Evolutionary conservation across 2,113 vertebrate genomes (phyloP).

Genomic region (Sinocyclocheilus anophthalmus): DNA sequence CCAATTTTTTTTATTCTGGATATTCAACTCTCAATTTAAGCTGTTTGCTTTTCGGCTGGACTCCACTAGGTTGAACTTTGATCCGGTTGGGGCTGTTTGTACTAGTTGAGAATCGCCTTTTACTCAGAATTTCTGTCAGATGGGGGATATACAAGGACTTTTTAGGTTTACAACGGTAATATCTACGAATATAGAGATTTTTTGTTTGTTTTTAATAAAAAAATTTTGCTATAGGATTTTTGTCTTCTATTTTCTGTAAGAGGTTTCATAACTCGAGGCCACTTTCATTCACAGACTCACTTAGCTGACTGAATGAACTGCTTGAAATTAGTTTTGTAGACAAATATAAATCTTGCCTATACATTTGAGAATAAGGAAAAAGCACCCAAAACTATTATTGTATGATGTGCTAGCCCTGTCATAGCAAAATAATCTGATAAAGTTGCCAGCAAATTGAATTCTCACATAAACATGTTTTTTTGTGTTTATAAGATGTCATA

Average conservation of each 20-base stretch:
- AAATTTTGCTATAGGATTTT: too few species aligned
- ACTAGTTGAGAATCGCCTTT: neutral
- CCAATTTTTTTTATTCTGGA: neutral
- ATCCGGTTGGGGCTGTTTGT: constrained; percentile 18
- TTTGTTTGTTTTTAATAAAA: too few species aligned
- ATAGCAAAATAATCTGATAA: too few species aligned
- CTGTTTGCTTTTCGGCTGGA: constrained; percentile 4
- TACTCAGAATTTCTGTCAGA: neutral
- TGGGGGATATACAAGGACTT: neutral
- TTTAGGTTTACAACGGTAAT: neutral
- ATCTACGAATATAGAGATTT: too few species aligned
- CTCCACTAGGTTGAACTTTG: constrained; percentile 31
- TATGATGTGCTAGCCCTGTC: too few species aligned
- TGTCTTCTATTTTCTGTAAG: too few species aligned
- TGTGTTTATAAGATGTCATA: neutral
- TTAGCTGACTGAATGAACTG: neutral
- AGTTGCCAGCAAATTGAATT: too few species aligned
- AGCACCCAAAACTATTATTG: neutral
- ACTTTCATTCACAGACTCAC: neutral
- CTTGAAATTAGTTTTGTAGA: neutral
- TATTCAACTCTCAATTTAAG: neutral
- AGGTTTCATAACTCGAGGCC: too few species aligned
- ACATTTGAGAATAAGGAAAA: neutral
- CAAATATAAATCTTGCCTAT: neutral
- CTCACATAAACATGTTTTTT: neutral